Base-by-base conservation (phyloP, 2,797 vertebrate genomes). In the Nasua narica region DNA sequence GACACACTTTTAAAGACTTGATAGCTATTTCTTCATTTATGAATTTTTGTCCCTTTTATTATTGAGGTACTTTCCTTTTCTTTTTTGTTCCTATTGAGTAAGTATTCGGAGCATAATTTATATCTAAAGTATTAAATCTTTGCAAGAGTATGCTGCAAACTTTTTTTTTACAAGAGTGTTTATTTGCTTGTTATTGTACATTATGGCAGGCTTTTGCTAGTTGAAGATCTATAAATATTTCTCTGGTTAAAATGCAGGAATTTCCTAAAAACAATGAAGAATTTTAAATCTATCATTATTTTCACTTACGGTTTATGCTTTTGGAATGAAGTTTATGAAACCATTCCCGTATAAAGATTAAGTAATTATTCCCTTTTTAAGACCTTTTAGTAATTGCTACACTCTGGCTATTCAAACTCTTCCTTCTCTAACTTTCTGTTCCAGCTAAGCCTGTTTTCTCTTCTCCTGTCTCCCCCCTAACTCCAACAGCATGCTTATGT, bases 191-290 rank as follows among this genome's bases (percentile, higher is more conserved):
- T 82, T 50, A 72, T 21, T 83, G 90, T 81, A 72, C 23, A 52
- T 79, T 88, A 74, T 87, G 11, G n/a, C 18, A 74, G 32, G 1
- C 2, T 40, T 94, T 72, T 92, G 37, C 23, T 60, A 50, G 35
- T 94, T 65, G 56, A 78, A 90, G 8, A 77, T 81, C 54, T 95
- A 72, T 77, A 95, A 97, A 65, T 37, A 93, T 16, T 67, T 14
- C 69, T 92, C n/a, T 78, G 52, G 56, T 40, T 62, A 82, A 96
- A 90, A 84, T 43, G 35, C 40, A 48, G 40, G 50, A 90, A 94
- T 88, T 81, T 60, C 40, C 67, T 83, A 46, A 88, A 56, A 92
- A 92, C 16, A 72, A 85, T 13, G 56, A 85, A 56, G 23, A 58
- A 79, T 67, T 70, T 89, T 50, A 70, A 52, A 48, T 32, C 5